Conservation (phyloP, 2,888 invertebrate genomes). For the Drosophila picticornis region DNA sequence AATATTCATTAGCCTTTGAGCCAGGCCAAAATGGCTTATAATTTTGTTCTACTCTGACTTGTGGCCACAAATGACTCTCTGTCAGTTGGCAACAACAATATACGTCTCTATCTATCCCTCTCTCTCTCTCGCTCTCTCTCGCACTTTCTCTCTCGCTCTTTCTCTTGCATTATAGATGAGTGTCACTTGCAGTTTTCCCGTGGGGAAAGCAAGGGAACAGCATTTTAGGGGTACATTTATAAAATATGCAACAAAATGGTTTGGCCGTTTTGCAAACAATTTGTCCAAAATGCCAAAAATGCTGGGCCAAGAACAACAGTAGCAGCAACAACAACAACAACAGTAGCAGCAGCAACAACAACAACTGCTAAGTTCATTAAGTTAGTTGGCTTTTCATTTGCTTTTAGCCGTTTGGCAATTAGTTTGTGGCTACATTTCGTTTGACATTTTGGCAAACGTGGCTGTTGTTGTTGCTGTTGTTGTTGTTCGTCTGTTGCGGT, state of each 20-base stretch:
- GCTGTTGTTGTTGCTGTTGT: constrained; percentile 3
- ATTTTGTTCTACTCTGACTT: constrained; percentile 26
- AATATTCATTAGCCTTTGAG: constrained; percentile 48
- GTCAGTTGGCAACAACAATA: constrained; percentile 10
- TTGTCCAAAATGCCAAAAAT: constrained; percentile 49
- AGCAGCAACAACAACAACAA: constrained; percentile 1
- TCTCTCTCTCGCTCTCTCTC: not conserved
- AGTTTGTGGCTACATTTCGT: constrained; percentile 67
- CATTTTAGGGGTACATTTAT: constrained; percentile 4
- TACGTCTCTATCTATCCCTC: not conserved
- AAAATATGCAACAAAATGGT: constrained; percentile 48
- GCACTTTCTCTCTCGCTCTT: not conserved
- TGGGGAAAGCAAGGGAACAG: not conserved
- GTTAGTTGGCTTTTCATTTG: constrained; percentile 55
- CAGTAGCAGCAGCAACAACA: constrained; percentile 5
- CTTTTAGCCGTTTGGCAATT: constrained; percentile 66
- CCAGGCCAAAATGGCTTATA: constrained; percentile 24
- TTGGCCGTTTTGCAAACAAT: constrained; percentile 23
- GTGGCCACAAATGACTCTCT: constrained; percentile 9
- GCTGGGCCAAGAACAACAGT: constrained; percentile 1
- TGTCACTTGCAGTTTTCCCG: constrained; percentile 17
- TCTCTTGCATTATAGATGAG: constrained; percentile 50
- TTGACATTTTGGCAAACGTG: constrained; percentile 67
- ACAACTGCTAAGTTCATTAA: constrained; percentile 42
- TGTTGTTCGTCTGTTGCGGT: not conserved